A percentile compares a stretch with the other conserved stretches of the same genome.
Conservation (phyloP, 2,888 invertebrate genomes). For the Camptogramma bilineatum region DNA sequence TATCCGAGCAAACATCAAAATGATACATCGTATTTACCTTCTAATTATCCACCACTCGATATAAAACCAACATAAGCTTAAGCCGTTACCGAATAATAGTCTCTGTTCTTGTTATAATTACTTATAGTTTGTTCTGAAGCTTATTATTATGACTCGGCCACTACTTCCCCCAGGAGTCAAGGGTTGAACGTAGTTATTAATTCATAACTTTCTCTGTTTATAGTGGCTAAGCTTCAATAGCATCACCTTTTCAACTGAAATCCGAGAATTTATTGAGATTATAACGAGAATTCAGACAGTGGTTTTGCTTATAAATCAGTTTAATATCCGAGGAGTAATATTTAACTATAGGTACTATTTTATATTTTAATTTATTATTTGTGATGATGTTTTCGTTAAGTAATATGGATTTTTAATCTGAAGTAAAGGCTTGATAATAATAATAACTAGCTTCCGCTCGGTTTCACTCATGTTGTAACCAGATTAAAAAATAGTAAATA, state of each 20-base stretch:
- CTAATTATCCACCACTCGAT: constrained; percentile 68
- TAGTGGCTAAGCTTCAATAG: constrained; percentile 62
- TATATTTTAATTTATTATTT: no score
- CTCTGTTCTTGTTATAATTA: constrained; percentile 79
- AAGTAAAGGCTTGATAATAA: no score
- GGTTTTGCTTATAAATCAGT: constrained; percentile 31
- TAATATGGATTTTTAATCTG: no score
- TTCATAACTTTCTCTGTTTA: constrained; percentile 70
- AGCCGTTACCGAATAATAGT: constrained; percentile 75
- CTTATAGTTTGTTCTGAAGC: constrained; percentile 79
- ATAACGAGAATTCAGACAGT: constrained; percentile 35
- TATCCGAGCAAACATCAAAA: constrained; percentile 21
- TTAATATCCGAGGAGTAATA: constrained; percentile 1
- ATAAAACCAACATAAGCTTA: constrained; percentile 66
- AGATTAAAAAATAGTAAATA: no score
- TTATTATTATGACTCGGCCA: constrained; percentile 73
- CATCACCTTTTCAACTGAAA: constrained; percentile 57
- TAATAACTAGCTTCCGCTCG: no score
- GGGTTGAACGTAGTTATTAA: constrained; percentile 73
- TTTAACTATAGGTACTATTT: background rate
- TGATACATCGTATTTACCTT: constrained; percentile 50
- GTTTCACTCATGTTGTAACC: background rate
- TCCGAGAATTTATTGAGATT: constrained; percentile 46
- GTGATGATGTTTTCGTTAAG: no score
- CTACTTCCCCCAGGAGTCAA: constrained; percentile 67